These are phyloP conservation scores for Eupelmus urozonus DNA, from an alignment of 2,888 invertebrate species.

Conservation along the genomic window DNA sequence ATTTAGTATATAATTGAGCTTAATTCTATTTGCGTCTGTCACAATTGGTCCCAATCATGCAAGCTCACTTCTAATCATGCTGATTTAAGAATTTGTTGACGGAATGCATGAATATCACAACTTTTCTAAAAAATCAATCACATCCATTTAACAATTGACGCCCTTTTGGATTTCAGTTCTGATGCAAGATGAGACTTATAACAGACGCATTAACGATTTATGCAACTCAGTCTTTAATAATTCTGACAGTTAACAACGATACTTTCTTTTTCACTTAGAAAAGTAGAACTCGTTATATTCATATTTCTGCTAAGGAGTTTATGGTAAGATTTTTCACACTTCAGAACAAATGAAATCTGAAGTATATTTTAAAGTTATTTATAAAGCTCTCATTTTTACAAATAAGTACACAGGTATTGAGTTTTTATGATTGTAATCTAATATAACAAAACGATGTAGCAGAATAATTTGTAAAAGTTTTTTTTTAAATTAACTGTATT, in stretches of 20 bases:
- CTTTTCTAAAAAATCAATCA: constrained; percentile 27
- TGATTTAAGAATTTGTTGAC: constrained; percentile 33
- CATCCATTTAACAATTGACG: constrained; percentile 32
- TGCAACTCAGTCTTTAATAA: constrained; percentile 56
- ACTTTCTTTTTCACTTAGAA: constrained; percentile 45
- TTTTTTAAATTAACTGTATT: no score
- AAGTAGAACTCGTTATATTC: constrained; percentile 26
- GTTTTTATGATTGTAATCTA: constrained; percentile 2
- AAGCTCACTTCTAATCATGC: constrained; percentile 23
- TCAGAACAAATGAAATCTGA: constrained; percentile 16
- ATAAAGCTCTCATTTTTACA: constrained; percentile 22
- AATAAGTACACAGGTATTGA: constrained; percentile 23
- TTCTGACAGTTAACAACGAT: constrained; percentile 50
- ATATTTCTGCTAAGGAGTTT: constrained; percentile 16
- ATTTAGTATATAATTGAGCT: constrained; percentile 34
- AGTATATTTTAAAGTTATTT: not conserved
- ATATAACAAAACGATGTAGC: not conserved
- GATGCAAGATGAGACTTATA: constrained; percentile 42
- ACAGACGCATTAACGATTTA: constrained; percentile 50
- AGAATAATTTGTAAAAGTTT: constrained; percentile 1
- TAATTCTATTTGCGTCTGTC: constrained; percentile 47
- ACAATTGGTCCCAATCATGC: constrained; percentile 41
- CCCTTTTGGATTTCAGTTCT: constrained; percentile 10
- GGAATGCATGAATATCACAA: constrained; percentile 48
- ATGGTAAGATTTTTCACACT: constrained; percentile 17